Evolutionary conservation across 2,888 invertebrate genomes (phyloP), one percentile per base, ranked within the genome.

Genomic region (Laspeyria flexula): DNA sequence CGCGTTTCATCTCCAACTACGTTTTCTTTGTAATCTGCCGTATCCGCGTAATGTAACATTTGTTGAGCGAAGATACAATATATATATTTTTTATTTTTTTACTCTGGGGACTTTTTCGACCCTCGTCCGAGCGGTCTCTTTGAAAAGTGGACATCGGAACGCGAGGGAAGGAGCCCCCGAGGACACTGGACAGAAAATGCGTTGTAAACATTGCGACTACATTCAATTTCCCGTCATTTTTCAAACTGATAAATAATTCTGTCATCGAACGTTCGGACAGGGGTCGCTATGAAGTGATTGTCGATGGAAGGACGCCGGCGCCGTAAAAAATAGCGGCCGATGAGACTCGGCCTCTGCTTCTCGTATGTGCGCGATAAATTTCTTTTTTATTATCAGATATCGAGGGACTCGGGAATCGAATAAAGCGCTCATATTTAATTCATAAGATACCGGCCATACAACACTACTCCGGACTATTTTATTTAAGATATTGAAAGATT

Each of bases 181-280:
- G 90, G 90, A 90, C 87, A 78, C 79, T 80, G 87, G 83, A 88
- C 89, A 89, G 86, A 91, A 89, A 92, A 92, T 90, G 91, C 90
- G 92, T 91, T 93, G 93, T 93, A 92, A 93, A 93, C 93, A 93
- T 93, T 86, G 92, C 90, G 90, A 92, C 88, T 92, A 93, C 93
- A 93, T 93, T 93, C 93, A 93, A 93, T 93, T 92, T 93, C 92
- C 90, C 90, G 92, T 93, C 92, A 93, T 93, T 93, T 93, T 93
- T 93, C 93, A 93, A 92, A 91, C 92, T 93, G 92, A 93, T 93
- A 93, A 93, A 93, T 93, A 93, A 93, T 93, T 92, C 93, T 91
- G 92, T 92, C 91, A 90, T 91, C 91, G 92, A 87, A 87, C 84
- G 85, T 83, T 91, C 87, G 92, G 91, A 90, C 92, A 90, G 90